A percentile compares a stretch with the other conserved stretches of the same genome.
These are phyloP conservation scores for Sarcophaga carnaria DNA, from an alignment of 2,888 invertebrate genomes.

Conservation along the genomic window DNA sequence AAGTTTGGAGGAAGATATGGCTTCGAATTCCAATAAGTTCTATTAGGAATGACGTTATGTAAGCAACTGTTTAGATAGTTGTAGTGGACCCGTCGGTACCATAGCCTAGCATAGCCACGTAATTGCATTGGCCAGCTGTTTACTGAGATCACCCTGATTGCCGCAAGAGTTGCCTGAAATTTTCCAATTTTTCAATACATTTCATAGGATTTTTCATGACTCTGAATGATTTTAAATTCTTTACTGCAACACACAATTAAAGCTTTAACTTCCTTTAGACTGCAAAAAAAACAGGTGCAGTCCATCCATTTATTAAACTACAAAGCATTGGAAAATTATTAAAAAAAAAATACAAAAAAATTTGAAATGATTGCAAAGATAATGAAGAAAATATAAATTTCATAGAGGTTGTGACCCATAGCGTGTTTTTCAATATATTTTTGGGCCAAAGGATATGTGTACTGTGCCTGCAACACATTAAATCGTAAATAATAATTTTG, in stretches of 20 bases:
- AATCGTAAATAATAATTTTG: constrained; percentile 64
- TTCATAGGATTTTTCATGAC: no score
- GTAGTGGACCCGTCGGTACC: no score
- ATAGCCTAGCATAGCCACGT: no score
- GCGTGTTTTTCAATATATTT: constrained; percentile 65
- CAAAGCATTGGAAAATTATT: constrained; percentile 53
- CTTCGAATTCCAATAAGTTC: no score
- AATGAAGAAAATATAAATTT: constrained; percentile 61
- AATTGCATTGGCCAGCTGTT: no score
- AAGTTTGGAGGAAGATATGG: no score
- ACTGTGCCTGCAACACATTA: constrained; percentile 24
- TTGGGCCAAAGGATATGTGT: constrained; percentile 25
- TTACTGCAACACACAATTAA: background rate
- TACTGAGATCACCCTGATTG: no score
- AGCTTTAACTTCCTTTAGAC: background rate
- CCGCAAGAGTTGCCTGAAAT: no score
- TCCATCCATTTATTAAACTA: background rate
- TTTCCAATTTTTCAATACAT: no score
- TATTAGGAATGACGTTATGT: no score
- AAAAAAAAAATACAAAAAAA: constrained; percentile 14
- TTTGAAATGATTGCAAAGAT: background rate
- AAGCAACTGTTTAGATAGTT: no score
- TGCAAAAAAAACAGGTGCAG: constrained; percentile 60
- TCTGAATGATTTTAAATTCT: no score
- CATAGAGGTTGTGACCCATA: constrained; percentile 71